These are phyloP conservation scores for Sycophila texana DNA, from an alignment of 2,888 invertebrate species.

Conservation along the genomic window DNA sequence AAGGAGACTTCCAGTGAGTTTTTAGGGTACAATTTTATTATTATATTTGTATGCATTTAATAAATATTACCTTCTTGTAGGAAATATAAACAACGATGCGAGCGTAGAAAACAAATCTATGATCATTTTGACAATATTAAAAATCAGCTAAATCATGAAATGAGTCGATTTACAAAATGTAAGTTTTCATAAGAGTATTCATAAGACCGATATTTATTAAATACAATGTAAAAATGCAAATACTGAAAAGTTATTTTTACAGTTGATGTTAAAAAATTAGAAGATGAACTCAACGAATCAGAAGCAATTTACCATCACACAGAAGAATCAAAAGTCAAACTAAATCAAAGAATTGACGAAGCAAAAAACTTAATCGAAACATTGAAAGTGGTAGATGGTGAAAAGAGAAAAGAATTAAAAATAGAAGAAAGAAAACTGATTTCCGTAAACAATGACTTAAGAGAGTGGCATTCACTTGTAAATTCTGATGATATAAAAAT, in stretches of 20 bases:
- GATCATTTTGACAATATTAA: too few relatives aligned
- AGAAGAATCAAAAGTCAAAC: neutral
- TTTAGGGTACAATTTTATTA: slow-evolving; percentile 24
- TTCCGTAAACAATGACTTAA: slow-evolving; percentile 18
- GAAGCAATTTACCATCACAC: neutral
- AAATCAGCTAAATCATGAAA: too few relatives aligned
- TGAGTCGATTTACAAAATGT: too few relatives aligned
- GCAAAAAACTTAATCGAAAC: slow-evolving; percentile 12
- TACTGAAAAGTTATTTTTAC: neutral
- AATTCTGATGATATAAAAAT: neutral
- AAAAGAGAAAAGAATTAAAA: slow-evolving; percentile 78
- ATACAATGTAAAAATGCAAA: neutral
- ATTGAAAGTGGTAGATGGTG: slow-evolving; percentile 4
- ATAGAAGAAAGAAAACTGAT: slow-evolving; percentile 81
- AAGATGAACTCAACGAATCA: slow-evolving; percentile 14
- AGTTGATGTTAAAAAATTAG: slow-evolving; percentile 11
- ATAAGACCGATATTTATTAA: too few relatives aligned
- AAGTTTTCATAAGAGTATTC: too few relatives aligned
- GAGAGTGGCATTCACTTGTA: slow-evolving; percentile 6
- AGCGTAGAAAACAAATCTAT: too few relatives aligned
- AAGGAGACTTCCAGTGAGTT: slow-evolving; percentile 86
- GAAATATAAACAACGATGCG: neutral
- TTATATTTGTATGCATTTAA: slow-evolving; percentile 76
- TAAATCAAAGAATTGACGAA: neutral
- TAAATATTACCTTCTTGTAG: neutral